A percentile compares a stretch with the other conserved stretches of the same genome.
Conservation (phyloP, 2,797 vertebrate genomes). For the Anableps anableps region DNA sequence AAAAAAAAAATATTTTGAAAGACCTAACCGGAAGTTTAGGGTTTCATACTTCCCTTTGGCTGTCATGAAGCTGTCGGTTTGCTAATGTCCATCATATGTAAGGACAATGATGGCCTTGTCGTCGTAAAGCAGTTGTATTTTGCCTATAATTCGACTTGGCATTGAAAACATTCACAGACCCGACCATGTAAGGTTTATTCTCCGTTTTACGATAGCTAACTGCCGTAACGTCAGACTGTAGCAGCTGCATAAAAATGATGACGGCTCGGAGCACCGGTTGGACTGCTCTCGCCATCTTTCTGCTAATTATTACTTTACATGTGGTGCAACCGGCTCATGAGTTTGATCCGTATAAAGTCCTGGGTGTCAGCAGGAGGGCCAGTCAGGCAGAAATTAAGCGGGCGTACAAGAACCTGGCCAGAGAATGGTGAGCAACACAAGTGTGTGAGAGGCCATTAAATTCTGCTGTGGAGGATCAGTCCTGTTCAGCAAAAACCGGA, state of each 20-base stretch:
- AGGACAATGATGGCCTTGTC: constrained; percentile 41
- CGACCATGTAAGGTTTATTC: constrained; percentile 27
- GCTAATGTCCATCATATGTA: constrained; percentile 34
- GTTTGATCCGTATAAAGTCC: constrained; percentile 87
- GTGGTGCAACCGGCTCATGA: constrained; percentile 77
- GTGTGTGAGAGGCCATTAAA: constrained; percentile 9
- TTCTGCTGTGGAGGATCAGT: background rate
- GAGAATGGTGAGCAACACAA: constrained; percentile 87
- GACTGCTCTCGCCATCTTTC: constrained; percentile 52
- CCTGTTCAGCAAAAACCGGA: background rate
- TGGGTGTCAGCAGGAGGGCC: constrained; percentile 85
- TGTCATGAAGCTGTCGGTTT: constrained; percentile 1
- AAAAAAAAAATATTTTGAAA: constrained; percentile 58
- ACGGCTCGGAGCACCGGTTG: constrained; percentile 24
- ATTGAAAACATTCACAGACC: background rate
- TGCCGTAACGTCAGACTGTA: constrained; percentile 20
- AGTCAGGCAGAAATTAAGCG: constrained; percentile 90
- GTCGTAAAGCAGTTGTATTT: constrained; percentile 3
- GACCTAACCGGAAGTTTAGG: constrained; percentile 1
- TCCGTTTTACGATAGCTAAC: constrained; percentile 7
- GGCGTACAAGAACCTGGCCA: constrained; percentile 90
- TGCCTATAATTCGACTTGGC: background rate
- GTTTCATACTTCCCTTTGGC: background rate
- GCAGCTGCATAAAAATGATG: constrained; percentile 35
- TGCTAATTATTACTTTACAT: constrained; percentile 75